phyloP scores from a whole-genome alignment of 2,113 vertebrate genomes.

The Melanotaenia duboulayi region DNA sequence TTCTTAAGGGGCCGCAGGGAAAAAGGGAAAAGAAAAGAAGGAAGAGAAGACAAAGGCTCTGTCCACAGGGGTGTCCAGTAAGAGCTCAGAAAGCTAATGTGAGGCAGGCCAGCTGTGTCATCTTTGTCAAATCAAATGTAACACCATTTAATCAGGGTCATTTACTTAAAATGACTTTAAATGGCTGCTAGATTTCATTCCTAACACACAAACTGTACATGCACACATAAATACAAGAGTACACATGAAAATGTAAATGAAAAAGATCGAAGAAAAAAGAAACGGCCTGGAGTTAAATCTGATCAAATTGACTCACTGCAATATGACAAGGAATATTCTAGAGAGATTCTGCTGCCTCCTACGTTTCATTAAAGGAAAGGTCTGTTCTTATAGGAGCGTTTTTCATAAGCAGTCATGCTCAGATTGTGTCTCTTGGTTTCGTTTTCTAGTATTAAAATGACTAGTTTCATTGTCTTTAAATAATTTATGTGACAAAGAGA shows the following conservation, averaged over 20 bases:
- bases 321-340: slow-evolving; percentile 99
- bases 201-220: slow-evolving; percentile 1
- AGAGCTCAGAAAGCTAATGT: slow-evolving; percentile 27
- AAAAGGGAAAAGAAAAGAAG: neutral
- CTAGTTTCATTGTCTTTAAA: slow-evolving; percentile 18
- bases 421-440: neutral
- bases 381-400: slow-evolving; percentile 15
- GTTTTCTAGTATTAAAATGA: neutral
- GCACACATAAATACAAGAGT: slow-evolving; percentile 4
- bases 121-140: slow-evolving; percentile 30
- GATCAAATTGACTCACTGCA: slow-evolving; percentile 87
- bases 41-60: slow-evolving; percentile 44
- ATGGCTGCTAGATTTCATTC: slow-evolving; percentile 12
- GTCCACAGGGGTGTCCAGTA: slow-evolving; percentile 32
- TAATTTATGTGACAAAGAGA: slow-evolving; percentile 56
- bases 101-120: slow-evolving; percentile 38
- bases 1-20: slow-evolving; percentile 23
- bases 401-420: slow-evolving; percentile 9
- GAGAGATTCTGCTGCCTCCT: slow-evolving; percentile 92
- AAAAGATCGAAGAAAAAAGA: neutral
- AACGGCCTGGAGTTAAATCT: slow-evolving; percentile 44
- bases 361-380: slow-evolving; percentile 81
- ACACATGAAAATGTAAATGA: neutral
- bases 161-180: slow-evolving; percentile 35
- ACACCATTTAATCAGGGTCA: slow-evolving; percentile 9